Evolutionary conservation across 2,113 vertebrate species (phyloP).

Genomic region (Pomatorhinus ruficollis): DNA sequence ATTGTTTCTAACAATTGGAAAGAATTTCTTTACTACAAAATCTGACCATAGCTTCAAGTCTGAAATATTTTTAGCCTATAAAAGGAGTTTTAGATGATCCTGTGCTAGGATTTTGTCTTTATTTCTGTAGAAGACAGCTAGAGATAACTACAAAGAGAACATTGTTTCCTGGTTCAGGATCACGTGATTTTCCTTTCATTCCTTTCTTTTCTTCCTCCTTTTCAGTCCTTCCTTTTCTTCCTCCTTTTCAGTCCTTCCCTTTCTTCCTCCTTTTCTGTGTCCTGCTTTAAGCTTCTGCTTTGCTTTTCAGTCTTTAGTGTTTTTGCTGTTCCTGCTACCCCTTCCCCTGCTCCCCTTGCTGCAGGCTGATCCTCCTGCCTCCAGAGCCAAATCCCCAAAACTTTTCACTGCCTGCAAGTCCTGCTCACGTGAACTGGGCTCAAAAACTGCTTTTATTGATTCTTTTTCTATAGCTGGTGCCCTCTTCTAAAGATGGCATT

Average conservation of each 20-base stretch:
- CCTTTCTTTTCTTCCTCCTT: not conserved
- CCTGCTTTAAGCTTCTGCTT: conserved; percentile 8
- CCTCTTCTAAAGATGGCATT: not conserved
- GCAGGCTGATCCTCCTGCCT: not conserved
- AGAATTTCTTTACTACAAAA: not conserved
- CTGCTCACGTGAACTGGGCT: not conserved
- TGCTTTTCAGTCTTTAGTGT: not conserved
- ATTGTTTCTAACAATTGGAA: not conserved
- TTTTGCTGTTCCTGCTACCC: not conserved
- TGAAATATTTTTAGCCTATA: not conserved
- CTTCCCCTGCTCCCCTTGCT: not conserved
- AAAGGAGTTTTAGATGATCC: not conserved
- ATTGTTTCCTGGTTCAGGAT: conserved; percentile 22
- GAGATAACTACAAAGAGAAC: not conserved
- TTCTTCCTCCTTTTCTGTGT: not conserved
- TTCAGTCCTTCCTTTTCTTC: not conserved
- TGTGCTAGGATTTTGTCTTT: not conserved
- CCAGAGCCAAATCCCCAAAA: not conserved
- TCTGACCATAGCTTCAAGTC: not conserved
- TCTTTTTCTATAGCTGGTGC: not conserved
- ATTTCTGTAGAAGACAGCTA: not conserved
- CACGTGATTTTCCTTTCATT: conserved; percentile 43
- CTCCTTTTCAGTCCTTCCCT: not conserved
- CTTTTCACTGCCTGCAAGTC: not conserved
- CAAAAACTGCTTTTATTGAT: not conserved